Conservation (phyloP, 2,113 vertebrate species). For the Procapra przewalskii region DNA sequence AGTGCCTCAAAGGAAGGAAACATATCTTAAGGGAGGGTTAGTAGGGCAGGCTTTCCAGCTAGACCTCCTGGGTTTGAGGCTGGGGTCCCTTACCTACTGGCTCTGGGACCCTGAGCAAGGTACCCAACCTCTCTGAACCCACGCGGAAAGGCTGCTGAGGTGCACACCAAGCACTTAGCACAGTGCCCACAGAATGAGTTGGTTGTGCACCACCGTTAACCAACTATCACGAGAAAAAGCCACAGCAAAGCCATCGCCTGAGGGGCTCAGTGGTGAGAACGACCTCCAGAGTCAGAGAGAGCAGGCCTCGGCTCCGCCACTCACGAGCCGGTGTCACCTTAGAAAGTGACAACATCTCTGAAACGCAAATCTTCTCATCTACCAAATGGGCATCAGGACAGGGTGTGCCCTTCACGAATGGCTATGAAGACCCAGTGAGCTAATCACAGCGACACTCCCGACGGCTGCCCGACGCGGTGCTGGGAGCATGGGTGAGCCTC, state of each 20-base stretch:
- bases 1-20: neutral
- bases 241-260: neutral
- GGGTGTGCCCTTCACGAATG: neutral
- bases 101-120: neutral
- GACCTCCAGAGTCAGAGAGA: too few species aligned
- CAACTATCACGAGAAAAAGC: neutral
- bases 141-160: rapidly evolving
- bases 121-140: neutral
- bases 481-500: neutral
- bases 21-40: neutral
- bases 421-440: neutral
- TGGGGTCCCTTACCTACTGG: neutral
- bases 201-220: neutral
- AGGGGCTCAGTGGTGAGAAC: neutral
- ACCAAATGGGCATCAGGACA: neutral
- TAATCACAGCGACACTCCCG: too few species aligned
- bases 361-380: neutral
- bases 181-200: neutral
- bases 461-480: neutral
- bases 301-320: neutral
- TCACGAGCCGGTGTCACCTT: neutral
- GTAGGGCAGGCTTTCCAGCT: neutral
- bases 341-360: neutral
- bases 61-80: neutral
- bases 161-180: rapidly evolving